phyloP scores from a whole-genome alignment of 2,113 vertebrate species.

The Gadus macrocephalus region DNA sequence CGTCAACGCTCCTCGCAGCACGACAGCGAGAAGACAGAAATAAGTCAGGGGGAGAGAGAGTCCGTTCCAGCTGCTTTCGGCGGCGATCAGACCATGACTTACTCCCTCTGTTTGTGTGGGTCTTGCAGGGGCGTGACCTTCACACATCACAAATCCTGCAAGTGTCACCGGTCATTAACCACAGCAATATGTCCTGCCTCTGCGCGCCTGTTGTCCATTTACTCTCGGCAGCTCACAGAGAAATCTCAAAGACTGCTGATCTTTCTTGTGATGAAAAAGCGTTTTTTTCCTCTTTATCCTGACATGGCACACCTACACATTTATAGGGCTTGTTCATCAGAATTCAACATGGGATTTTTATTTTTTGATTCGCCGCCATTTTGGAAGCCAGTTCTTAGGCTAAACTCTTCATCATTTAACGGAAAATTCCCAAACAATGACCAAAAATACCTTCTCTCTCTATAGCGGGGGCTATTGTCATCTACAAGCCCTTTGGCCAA shows the following conservation, averaged over 20 bases:
- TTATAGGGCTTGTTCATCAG: no score
- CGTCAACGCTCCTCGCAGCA: conserved; percentile 42
- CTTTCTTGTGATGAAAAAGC: conserved; percentile 19
- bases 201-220: conserved; percentile 33
- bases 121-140: conserved; percentile 59
- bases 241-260: conserved; percentile 31
- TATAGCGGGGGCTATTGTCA: no score
- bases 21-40: conserved; percentile 58
- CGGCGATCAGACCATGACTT: conserved; percentile 51
- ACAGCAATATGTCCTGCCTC: conserved; percentile 61
- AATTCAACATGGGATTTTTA: no score
- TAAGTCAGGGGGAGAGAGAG: conserved; percentile 54
- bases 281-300: no score
- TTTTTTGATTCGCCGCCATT: no score
- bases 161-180: conserved; percentile 69
- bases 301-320: no score
- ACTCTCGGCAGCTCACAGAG: conserved; percentile 31
- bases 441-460: no score
- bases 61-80: conserved; percentile 53
- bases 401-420: no score
- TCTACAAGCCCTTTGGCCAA: no score
- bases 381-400: no score
- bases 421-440: no score
- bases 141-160: conserved; percentile 63
- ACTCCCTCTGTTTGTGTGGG: conserved; percentile 52